A percentile compares a stretch with the other conserved stretches of the same genome.
Evolutionary conservation across 2,113 vertebrate genomes (phyloP).

Genomic region (Phaethon lepturus): DNA sequence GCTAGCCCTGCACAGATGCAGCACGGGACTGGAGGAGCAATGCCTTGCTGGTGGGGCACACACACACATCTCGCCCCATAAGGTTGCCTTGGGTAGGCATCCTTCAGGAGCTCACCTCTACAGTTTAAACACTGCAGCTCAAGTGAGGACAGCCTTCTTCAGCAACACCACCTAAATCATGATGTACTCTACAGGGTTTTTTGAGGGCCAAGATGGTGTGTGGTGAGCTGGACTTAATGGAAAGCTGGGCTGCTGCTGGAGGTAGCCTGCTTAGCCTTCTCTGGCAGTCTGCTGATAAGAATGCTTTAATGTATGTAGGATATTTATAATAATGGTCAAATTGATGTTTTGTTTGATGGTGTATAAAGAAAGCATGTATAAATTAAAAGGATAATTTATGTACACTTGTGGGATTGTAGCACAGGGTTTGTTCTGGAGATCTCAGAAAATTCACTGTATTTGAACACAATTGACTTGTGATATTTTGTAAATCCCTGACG

Average conservation of each 20-base stretch:
- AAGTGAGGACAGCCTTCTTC: not conserved
- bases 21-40: accelerated
- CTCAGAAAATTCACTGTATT: not conserved
- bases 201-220: accelerated
- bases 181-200: not conserved
- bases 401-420: not conserved
- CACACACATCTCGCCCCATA: accelerated
- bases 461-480: not conserved
- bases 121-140: not conserved
- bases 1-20: not conserved
- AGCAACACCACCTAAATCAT: not conserved
- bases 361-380: not conserved
- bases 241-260: not conserved
- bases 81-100: not conserved
- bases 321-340: not conserved
- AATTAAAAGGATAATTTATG: not conserved
- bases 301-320: not conserved
- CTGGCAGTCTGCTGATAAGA: not conserved
- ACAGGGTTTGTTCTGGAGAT: not conserved
- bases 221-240: not conserved
- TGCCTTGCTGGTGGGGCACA: accelerated
- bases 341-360: not conserved
- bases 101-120: not conserved
- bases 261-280: not conserved
- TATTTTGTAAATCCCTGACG: not conserved